Base-by-base conservation (phyloP, 2,113 vertebrate genomes). In the Atlantisia rogersi region DNA sequence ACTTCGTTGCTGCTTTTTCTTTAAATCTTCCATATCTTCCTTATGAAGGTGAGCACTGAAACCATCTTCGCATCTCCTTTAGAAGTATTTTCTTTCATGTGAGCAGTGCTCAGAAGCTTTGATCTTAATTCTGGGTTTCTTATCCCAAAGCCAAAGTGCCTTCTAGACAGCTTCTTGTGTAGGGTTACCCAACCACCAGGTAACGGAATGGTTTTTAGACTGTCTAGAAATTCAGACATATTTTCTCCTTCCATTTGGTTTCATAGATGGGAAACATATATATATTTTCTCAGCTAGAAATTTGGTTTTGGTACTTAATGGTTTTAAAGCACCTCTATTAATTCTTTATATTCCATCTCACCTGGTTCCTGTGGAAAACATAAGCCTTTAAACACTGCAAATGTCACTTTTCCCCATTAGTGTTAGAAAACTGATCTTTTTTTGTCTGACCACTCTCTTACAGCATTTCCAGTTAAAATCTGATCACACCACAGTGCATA, bases 361-460 rank as follows among this genome's bases (percentile, higher is more conserved):
- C 97, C 97, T 97, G 95, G 97, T 96, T 97, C 97, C 97, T 97
- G 97, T 96, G 97, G 95, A 97, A 97, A 97, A 97, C 97, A 97
- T 97, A 97, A 97, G 97, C 90, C 97, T 97, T 97, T 97, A 97
- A 97, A 97, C 93, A 97, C 97, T 97, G 93, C 91, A 96, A 97
- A 97, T 92, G 91, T 94, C 77, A 97, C 91, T 96, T 97, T 91
- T 58, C 89, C 93, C 88, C 79, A 82, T 93, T 89, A 96, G 44
- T 86, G 40, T 89, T 93, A 97, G 87, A 96, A 95, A 95, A 94
- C 10, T 12, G 9, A 48, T 40, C 11, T 26, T 82, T 84, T 92
- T 88, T 35, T 25, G 46, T 31, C 80, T 93, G 73, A 88, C 24
- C 53, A 58, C n/a, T 83, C 14, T 86, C 39, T 77, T 55, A 96